phyloP scores from a whole-genome alignment of 1,140 invertebrate genomes.

The Ridgeia piscesae region DNA sequence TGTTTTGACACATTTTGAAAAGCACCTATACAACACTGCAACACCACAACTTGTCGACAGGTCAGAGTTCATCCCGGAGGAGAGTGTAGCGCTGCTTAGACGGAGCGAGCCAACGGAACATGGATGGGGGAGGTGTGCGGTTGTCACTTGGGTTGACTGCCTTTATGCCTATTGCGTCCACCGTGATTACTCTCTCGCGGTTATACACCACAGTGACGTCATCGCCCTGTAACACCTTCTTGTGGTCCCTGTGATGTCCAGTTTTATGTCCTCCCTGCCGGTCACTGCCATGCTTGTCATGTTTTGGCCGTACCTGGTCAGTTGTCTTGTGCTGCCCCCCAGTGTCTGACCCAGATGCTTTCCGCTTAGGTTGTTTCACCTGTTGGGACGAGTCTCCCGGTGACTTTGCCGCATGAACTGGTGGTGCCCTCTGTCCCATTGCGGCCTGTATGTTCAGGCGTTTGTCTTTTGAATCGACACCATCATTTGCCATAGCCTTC shows the following conservation, averaged over 20 bases:
- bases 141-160: not conserved
- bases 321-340: not conserved
- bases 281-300: not conserved
- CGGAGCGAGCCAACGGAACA: constrained; percentile 1
- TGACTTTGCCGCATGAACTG: not conserved
- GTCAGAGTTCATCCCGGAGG: constrained; percentile 13
- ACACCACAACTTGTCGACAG: not conserved
- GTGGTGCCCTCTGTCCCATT: not conserved
- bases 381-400: not conserved
- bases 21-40: not conserved
- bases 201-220: not conserved
- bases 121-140: not conserved
- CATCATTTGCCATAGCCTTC: not conserved
- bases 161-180: not conserved
- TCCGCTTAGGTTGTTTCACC: not conserved
- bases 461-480: not conserved
- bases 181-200: not conserved
- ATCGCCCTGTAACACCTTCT: not conserved
- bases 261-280: not conserved
- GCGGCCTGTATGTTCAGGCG: not conserved
- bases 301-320: not conserved
- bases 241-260: not conserved
- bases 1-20: not conserved
- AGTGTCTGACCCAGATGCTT: too few species aligned
- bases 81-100: constrained; percentile 15